Evolutionary conservation across 2,888 invertebrate species (phyloP), one percentile per base, ranked within the genome.

Genomic region (Ophioninae sp.): DNA sequence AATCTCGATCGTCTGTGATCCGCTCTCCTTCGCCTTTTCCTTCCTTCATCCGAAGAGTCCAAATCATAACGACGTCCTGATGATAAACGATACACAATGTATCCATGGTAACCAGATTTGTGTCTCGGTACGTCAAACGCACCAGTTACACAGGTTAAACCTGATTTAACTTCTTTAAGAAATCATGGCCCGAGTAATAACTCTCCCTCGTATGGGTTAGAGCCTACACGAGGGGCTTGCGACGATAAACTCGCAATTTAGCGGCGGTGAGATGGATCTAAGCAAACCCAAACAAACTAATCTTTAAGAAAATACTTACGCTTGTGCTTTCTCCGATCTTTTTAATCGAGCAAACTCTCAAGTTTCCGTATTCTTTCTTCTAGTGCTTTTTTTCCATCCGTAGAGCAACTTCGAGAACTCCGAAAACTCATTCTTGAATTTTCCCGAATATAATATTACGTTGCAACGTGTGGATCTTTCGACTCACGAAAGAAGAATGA

Each of bases 171-270:
- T 65, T 8, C 20, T 76, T 39, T 5, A 8, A 20, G 13, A 3
- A 30, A 30, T 30, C 3, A 30, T 30, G 3, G 30, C 30, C 30
- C 30, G 30, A 30, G 30, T 30, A 67, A 75, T 65, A 75, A 75
- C 75, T 75, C 65, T 75, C 58, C 65, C 75, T 75, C 65, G 37
- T 6, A 41, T 75, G 58, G 39, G 75, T 67, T 65, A 75, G 75
- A 75, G 75, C 75, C 75, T 39, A 75, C 22, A 58, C 67, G 75
- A 65, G 75, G 75, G 67, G 75, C 75, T 74, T n/a, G 37, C 41
- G 41, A 7, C 41, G 8, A 7, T 41, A 7, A 41, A 41, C 8
- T 5, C 41, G 8, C 7, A 56, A 69, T 22, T 23, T 56, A 56
- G 69, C 69, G 56, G 6, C 69, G 69, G 37, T 56, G 69, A 58